phyloP scores from a whole-genome alignment of 2,113 vertebrate species.

The Zeus faber region DNA sequence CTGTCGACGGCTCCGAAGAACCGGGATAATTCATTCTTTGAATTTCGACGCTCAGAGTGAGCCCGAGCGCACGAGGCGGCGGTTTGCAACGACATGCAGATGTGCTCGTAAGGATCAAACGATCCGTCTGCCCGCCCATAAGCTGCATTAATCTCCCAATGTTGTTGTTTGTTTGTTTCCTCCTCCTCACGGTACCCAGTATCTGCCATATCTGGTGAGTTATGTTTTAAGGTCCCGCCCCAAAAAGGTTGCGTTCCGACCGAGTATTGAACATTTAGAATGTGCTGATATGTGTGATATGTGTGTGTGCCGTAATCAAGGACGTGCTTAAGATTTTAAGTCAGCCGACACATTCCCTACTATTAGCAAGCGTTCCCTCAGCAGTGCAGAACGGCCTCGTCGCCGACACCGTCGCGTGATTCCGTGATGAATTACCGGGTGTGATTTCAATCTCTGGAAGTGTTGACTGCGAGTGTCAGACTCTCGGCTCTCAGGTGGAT shows the following conservation, averaged over 20 bases:
- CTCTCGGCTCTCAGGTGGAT: constrained; percentile 33
- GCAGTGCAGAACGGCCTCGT: constrained; percentile 15
- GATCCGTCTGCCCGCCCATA: constrained; percentile 38
- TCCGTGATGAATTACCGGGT: constrained; percentile 29
- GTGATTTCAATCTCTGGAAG: constrained; percentile 29
- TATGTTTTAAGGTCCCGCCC: no score
- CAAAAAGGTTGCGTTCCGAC: no score
- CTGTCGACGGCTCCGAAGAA: constrained; percentile 33
- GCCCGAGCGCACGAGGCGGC: constrained; percentile 44
- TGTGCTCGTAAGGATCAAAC: constrained; percentile 38
- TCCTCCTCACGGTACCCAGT: constrained; percentile 9
- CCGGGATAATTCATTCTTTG: constrained; percentile 46
- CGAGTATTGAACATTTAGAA: no score
- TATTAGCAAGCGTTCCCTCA: constrained; percentile 2
- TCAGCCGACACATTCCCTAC: constrained; percentile 1
- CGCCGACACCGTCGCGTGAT: constrained; percentile 27
- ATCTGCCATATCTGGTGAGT: no score
- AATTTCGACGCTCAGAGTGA: constrained; percentile 36
- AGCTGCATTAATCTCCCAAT: constrained; percentile 41
- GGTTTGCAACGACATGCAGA: constrained; percentile 52
- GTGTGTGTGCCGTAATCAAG: no score
- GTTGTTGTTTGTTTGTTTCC: constrained; percentile 14
- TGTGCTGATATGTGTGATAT: no score
- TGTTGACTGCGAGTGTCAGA: constrained; percentile 23
- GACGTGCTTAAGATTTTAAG: no score